These are phyloP conservation scores for Actinernus sp. DNA, from an alignment of 92 coral and sea anemone genomes.

Conservation along the genomic window DNA sequence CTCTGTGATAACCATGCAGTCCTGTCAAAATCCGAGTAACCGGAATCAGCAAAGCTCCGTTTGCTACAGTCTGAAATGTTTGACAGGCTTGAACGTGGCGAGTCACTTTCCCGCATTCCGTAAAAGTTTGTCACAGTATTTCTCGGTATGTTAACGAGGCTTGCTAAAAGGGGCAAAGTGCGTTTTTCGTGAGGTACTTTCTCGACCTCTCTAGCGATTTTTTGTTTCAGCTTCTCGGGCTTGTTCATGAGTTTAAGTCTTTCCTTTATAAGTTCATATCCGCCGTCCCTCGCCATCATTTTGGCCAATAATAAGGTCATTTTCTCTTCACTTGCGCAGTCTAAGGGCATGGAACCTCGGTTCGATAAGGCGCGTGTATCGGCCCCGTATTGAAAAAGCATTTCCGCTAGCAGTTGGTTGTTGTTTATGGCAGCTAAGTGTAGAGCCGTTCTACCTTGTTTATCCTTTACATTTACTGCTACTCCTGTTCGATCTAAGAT, in stretches of 20 bases:
- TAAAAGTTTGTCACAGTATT: constrained; percentile 28
- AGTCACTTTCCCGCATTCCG: constrained; percentile 49
- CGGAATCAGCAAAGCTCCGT: constrained; percentile 68
- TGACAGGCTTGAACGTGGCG: constrained; percentile 62
- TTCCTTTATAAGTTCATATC: constrained; percentile 60
- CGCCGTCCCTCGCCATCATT: constrained; percentile 74
- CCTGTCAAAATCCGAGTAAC: constrained; percentile 69
- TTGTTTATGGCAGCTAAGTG: constrained; percentile 62
- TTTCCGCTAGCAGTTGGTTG: constrained; percentile 66
- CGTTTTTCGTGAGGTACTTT: constrained; percentile 37
- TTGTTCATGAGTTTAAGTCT: constrained; percentile 54
- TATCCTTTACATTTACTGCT: constrained; percentile 68
- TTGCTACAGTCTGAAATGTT: constrained; percentile 73
- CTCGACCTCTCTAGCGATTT: constrained; percentile 54
- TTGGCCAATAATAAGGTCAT: constrained; percentile 65
- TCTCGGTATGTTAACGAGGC: constrained; percentile 19
- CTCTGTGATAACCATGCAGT: neutral
- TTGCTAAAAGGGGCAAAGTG: constrained; percentile 16
- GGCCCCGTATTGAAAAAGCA: constrained; percentile 80
- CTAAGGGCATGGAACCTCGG: constrained; percentile 58
- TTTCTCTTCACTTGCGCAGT: constrained; percentile 62
- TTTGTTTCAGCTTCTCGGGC: constrained; percentile 59
- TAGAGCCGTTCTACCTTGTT: constrained; percentile 74
- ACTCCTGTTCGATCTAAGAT: constrained; percentile 39
- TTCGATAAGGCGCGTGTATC: constrained; percentile 52